Conservation (phyloP, 2,888 invertebrate species). For the Ophioninae sp. region DNA sequence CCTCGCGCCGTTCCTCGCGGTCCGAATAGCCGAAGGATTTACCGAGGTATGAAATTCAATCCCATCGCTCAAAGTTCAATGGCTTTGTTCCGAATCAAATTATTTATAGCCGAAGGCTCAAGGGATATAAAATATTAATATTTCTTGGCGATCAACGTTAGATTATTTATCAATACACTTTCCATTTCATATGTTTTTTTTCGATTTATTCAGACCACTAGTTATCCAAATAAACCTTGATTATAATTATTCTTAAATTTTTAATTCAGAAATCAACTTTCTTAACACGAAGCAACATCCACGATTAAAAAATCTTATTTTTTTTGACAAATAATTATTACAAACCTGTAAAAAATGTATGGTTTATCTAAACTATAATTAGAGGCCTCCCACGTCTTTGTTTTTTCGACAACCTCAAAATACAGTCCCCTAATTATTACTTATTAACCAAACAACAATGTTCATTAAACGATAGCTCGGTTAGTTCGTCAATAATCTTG, state of each 20-base stretch:
- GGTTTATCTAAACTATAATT: too few species aligned
- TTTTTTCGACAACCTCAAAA: too few species aligned
- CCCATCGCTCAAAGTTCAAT: background rate
- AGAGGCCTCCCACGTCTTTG: too few species aligned
- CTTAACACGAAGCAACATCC: too few species aligned
- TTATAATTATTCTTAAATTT: too few species aligned
- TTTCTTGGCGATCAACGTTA: background rate
- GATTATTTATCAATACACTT: background rate
- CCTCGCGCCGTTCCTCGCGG: slow-evolving; percentile 86
- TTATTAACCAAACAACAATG: background rate
- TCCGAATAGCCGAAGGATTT: slow-evolving; percentile 91
- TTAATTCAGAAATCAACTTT: too few species aligned
- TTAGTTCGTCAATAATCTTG: background rate
- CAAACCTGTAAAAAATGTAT: too few species aligned
- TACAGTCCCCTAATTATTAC: background rate
- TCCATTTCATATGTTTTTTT: background rate
- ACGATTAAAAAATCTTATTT: too few species aligned
- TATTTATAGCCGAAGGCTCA: too few species aligned
- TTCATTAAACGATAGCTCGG: background rate
- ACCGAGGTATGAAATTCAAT: slow-evolving; percentile 84
- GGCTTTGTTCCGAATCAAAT: background rate
- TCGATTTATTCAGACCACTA: background rate
- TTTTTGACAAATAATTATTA: too few species aligned
- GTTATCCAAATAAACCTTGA: too few species aligned
- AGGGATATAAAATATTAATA: background rate